Evolutionary conservation across 1,140 invertebrate genomes (phyloP), one percentile per base, ranked within the genome.

Genomic region (Cylas formicarius): DNA sequence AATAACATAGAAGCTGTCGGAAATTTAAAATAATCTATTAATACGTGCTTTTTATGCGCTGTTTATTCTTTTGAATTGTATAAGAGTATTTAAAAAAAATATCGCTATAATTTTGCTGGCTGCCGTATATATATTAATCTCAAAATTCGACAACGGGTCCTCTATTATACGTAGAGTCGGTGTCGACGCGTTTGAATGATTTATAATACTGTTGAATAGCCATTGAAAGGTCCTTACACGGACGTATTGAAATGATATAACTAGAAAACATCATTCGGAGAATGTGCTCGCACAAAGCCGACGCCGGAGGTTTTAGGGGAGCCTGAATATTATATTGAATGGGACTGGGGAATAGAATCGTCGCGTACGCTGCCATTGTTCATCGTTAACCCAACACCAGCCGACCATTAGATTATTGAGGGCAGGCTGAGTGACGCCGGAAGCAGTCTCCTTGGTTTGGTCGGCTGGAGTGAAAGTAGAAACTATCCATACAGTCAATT

Each of bases 371-470:
- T 63, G 62, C 52, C 56, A 63, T 63, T 63, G 58, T 60, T 63
- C 56, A 57, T 63, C 54, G 61, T 63, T 63, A 63, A 61, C 61
- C 61, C 59, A 60, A 61, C 58, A 59, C 53, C 49, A 56, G 14
- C 24, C 18, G 34, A 16, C 56, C 61, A 57, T n/a, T n/a, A n/a
- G n/a, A n/a, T n/a, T n/a, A n/a, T n/a, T n/a, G n/a, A n/a, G n/a
- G n/a, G n/a, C n/a, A n/a, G n/a, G n/a, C n/a, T n/a, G n/a, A n/a
- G n/a, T 32, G 27, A 46, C 4, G n/a, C 11, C 6, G n/a, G 34
- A 19, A n/a, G 32, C 13, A 42, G 10, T 40, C 34, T 40, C 33
- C 9, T 22, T 11, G 18, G 39, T 24, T 27, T 57, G 58, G 52
- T 18, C 42, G 11, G 45, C 40, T 52, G 42, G 50, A 31, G 35